A percentile compares a stretch with the other conserved stretches of the same genome.
These are phyloP conservation scores for Tetrao urogallus DNA, from an alignment of 2,113 vertebrate genomes.

Conservation along the genomic window DNA sequence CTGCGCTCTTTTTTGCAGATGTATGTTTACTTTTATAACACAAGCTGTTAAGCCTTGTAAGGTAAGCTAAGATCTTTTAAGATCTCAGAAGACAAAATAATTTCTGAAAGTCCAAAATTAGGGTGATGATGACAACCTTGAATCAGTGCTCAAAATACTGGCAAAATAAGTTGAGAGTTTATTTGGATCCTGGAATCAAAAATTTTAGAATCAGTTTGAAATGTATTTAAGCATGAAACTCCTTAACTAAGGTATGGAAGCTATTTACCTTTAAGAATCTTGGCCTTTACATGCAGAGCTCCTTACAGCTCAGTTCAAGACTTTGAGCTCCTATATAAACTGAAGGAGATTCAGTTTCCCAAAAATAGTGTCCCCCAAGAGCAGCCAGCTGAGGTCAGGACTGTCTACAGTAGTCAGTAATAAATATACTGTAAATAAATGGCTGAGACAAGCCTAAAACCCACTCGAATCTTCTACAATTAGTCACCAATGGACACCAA, in stretches of 20 bases:
- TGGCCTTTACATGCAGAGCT: background rate
- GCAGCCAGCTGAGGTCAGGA: background rate
- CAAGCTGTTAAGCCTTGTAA: conserved; percentile 43
- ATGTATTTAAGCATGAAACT: background rate
- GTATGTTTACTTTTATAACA: conserved; percentile 71
- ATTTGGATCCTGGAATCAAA: background rate
- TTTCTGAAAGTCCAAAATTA: background rate
- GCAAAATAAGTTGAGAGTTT: background rate
- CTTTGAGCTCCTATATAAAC: background rate
- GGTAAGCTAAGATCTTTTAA: conserved; percentile 38
- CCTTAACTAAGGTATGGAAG: background rate
- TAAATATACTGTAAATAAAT: background rate
- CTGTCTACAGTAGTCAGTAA: background rate
- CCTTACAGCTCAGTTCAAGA: background rate
- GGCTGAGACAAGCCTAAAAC: background rate
- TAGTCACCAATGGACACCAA: background rate
- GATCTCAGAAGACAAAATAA: conserved; percentile 51
- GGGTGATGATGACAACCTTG: background rate
- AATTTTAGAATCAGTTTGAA: background rate
- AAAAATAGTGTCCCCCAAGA: background rate
- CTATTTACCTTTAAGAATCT: background rate
- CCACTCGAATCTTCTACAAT: accelerated
- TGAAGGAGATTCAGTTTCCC: background rate
- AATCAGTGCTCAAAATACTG: background rate
- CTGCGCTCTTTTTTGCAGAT: conserved; percentile 21